Evolutionary conservation across 2,797 vertebrate genomes (phyloP).

Genomic region (Poeciliopsis infans): DNA sequence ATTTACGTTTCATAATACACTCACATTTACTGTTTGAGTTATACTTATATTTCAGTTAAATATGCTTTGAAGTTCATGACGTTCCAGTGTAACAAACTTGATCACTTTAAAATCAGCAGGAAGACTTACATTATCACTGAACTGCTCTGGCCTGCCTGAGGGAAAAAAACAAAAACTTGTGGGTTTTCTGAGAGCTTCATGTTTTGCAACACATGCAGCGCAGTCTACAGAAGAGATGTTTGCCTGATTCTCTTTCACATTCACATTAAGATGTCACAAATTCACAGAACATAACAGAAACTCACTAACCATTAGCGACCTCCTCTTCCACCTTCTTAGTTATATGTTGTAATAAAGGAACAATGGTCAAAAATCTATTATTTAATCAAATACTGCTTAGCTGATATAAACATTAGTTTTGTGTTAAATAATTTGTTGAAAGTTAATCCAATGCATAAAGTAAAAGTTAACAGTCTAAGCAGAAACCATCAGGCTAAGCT

Average conservation of each 20-base stretch:
- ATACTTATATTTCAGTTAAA: not conserved
- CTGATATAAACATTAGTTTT: not conserved
- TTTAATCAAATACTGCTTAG: not conserved
- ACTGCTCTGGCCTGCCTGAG: constrained; percentile 5
- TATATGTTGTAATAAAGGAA: not conserved
- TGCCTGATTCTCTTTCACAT: constrained; percentile 5
- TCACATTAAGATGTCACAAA: not conserved
- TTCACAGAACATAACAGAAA: not conserved
- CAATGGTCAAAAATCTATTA: not conserved
- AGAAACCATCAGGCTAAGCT: not conserved
- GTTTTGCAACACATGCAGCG: not conserved
- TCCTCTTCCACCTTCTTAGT: not conserved
- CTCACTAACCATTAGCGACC: not conserved
- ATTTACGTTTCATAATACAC: not conserved
- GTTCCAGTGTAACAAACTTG: constrained; percentile 12
- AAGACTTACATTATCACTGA: constrained; percentile 12
- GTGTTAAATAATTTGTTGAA: not conserved
- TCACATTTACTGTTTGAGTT: not conserved
- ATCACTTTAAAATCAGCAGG: constrained; percentile 19
- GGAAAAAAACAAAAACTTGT: not conserved
- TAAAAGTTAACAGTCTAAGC: not conserved
- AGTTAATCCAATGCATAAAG: not conserved
- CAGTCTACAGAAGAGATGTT: not conserved
- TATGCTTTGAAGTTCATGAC: constrained; percentile 35
- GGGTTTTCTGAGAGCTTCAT: constrained; percentile 32